These are phyloP conservation scores for Drosophila saltans DNA, from an alignment of 1,140 invertebrate species.

Conservation along the genomic window DNA sequence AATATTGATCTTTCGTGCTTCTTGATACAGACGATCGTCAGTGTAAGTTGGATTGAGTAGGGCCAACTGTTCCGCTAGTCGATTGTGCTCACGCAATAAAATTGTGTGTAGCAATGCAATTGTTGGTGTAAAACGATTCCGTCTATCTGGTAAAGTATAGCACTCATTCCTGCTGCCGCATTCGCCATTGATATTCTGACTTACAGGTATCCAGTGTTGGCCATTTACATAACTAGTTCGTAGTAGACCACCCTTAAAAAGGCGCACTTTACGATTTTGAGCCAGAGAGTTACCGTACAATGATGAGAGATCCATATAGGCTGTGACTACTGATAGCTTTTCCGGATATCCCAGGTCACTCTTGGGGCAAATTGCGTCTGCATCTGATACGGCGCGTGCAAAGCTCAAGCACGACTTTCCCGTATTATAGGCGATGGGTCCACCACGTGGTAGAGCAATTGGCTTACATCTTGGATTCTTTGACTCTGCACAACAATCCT, in stretches of 20 bases:
- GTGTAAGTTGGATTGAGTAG: constrained; percentile 93
- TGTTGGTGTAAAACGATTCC: constrained; percentile 93
- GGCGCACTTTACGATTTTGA: constrained; percentile 86
- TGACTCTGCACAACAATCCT: constrained; percentile 81
- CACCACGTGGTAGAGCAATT: constrained; percentile 91
- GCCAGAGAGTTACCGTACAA: constrained; percentile 90
- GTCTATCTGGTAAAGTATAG: constrained; percentile 89
- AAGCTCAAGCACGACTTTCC: constrained; percentile 90
- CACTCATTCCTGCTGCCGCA: constrained; percentile 87
- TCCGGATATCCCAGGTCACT: constrained; percentile 86
- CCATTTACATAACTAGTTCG: constrained; percentile 85
- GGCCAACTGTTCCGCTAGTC: constrained; percentile 89
- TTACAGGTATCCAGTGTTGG: constrained; percentile 87
- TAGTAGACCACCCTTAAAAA: constrained; percentile 87
- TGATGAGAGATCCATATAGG: constrained; percentile 92
- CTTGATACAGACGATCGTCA: constrained; percentile 94
- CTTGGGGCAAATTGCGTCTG: constrained; percentile 87
- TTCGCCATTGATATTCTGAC: constrained; percentile 86
- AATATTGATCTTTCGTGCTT: constrained; percentile 90
- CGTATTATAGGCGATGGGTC: constrained; percentile 88
- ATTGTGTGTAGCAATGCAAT: constrained; percentile 92
- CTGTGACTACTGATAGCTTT: constrained; percentile 91
- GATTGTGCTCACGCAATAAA: constrained; percentile 94
- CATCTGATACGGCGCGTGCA: constrained; percentile 89
- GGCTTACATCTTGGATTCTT: constrained; percentile 88